Base-by-base conservation (phyloP, 2,113 vertebrate species). In the Polyodon spathula region DNA sequence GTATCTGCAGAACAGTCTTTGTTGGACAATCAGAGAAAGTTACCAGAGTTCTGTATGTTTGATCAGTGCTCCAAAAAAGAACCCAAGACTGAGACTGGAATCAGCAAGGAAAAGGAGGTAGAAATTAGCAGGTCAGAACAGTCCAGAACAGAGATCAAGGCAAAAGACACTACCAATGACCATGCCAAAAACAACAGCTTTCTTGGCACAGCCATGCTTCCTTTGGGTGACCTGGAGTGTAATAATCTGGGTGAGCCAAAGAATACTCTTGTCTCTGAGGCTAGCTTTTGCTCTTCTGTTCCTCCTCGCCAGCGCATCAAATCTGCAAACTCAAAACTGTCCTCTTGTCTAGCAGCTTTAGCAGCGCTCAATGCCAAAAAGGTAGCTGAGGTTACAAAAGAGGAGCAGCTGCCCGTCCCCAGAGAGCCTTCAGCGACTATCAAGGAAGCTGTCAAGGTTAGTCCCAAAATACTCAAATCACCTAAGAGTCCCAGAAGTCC, bases 401-500 rank as follows among this genome's bases (percentile, higher is more conserved):
- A 88, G 0, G 91, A 90, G 44, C 82, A 78, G 62, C 64, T 65
- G 11, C 73, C 66, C 2, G 75, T 77, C 62, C 46, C 70, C 51
- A 91, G 78, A 78, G 90, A 93, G 6, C 66, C 82, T 1, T 59
- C 78, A 12, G 74, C 66, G 2, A 56, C 80, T 62, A 74, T 79
- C 2, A 93, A 81, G 72, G 92, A 96, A 0, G 78, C 68, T 53
- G 63, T 61, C 0, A 95, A 91, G 75, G 82, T 84, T 41, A 92
- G 86, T 69, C 87, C 92, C 59, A 93, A 90, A 76, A 88, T 93
- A 75, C 86, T 91, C 63, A 88, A 92, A 74, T 97, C 93, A 0
- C 94, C 95, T 67, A 90, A 81, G 81, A 96, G 93, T 69, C 94
- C 94, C 46, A 84, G 85, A 63, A 97, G 95, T 77, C 95, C 93